Evolutionary conservation across 2,888 invertebrate species (phyloP).

Genomic region (Thymelicus acteon): DNA sequence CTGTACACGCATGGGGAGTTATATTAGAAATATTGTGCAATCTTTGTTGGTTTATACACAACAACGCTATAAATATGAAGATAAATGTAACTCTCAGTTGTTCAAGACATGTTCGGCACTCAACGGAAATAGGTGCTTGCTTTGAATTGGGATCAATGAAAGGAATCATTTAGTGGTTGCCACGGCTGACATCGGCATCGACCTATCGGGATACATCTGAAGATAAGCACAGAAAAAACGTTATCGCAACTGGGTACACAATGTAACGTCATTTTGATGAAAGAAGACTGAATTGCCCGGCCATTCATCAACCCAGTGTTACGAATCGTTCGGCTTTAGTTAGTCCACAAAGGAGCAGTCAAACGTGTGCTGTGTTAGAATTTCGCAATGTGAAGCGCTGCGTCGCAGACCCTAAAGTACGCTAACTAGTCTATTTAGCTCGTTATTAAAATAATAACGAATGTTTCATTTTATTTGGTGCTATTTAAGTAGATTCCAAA

Average conservation of each 20-base stretch:
- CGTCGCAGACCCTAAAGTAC: neutral
- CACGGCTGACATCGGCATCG: conserved; percentile 16
- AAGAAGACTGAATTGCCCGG: neutral
- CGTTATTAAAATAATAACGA: no score
- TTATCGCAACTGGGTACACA: neutral
- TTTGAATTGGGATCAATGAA: conserved; percentile 65
- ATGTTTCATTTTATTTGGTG: no score
- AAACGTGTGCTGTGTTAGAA: neutral
- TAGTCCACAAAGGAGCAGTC: neutral
- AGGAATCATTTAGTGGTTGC: conserved; percentile 46
- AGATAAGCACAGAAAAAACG: neutral
- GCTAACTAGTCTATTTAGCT: neutral
- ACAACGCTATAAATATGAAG: neutral
- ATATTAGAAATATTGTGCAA: neutral
- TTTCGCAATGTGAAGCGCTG: neutral
- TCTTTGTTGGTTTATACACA: neutral
- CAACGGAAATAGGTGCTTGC: conserved; percentile 62
- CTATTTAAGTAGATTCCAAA: no score
- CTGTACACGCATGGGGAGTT: no score
- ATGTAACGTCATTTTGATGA: neutral
- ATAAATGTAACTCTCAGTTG: conserved; percentile 1
- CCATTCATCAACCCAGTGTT: neutral
- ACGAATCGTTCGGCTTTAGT: neutral
- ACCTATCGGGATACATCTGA: neutral
- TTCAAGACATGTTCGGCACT: conserved; percentile 3